phyloP scores from a whole-genome alignment of 2,797 vertebrate genomes.

The Eospalax fontanierii region DNA sequence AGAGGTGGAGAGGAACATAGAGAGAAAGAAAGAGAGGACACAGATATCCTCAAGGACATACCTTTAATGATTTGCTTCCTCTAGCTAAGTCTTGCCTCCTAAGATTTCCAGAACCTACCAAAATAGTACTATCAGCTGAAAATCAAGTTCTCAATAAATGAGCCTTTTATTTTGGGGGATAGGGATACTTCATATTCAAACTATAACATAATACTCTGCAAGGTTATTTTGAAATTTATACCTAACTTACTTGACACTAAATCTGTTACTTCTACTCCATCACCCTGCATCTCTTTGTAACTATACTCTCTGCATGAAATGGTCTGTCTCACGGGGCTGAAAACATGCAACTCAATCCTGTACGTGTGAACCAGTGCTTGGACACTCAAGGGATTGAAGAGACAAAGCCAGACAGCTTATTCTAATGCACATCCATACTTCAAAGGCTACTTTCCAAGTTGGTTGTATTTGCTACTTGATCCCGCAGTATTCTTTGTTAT shows the following conservation, averaged over 20 bases:
- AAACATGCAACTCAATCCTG: background rate
- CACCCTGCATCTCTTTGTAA: background rate
- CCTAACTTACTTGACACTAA: background rate
- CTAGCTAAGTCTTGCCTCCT: background rate
- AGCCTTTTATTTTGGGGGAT: background rate
- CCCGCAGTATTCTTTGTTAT: background rate
- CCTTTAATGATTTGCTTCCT: background rate
- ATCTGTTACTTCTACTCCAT: background rate
- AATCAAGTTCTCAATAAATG: background rate
- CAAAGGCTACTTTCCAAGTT: background rate
- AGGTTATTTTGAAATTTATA: constrained; percentile 24
- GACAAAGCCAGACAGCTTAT: background rate
- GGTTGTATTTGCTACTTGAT: background rate
- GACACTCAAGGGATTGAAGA: background rate
- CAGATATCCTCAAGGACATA: background rate
- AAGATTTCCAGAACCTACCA: background rate
- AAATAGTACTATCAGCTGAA: background rate
- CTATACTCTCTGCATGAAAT: background rate
- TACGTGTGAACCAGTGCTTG: background rate
- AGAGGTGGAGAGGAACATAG: background rate
- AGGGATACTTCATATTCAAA: background rate
- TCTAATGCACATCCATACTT: background rate
- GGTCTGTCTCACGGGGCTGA: background rate
- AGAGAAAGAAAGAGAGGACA: too few relatives aligned
- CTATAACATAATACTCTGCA: background rate